Base-by-base conservation (phyloP, 2,113 vertebrate genomes). In the Amphilophus citrinellus region DNA sequence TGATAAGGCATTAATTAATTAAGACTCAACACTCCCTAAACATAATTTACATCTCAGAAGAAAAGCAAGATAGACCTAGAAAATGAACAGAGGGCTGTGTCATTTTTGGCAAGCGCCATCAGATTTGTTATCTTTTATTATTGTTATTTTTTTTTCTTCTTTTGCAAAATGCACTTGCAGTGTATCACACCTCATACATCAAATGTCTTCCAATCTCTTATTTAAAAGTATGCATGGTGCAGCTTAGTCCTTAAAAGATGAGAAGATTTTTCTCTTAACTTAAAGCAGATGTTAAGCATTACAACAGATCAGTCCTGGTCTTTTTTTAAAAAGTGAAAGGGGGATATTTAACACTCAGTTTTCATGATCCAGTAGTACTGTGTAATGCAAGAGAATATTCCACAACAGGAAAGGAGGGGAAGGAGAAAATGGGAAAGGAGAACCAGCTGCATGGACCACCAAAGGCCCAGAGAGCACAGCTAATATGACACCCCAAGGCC, bases 401-500 rank as follows among this genome's bases (percentile, higher is more conserved):
- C 39, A 83, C 76, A 79, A 77, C 44, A 65, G 42, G 22, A 27
- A 17, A 58, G 37, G 24, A 73, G 20, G 50, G 17, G 80, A 39
- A 59, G 37, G 44, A 58, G 35, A 77, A 61, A 58, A 81, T 44
- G 60, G 63, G 56, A 62, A 42, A 59, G 44, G 42, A 76, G 47
- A 60, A 73, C 47, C 75, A 97, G 96, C 96, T 92, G 96, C 94
- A 76, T 96, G 96, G 96, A 94, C 95, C 95, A 97, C 95, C 96
- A 96, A 96, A 96, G 95, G 95, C 97, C 96, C 95, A 91, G 96
- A 97, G 98, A 98, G 98, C 97, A 97, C 87, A 95, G 97, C 97
- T 98, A 98, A 99, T 98, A 96, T 98, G 97, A 98, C 97, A 97
- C 97, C 97, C 97, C 96, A 95, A 97, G 96, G 97, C 97, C 97